Percentiles rank a stretch among this genome's conserved stretches.
phyloP scores from a whole-genome alignment of 2,113 vertebrate genomes.

The Bubalus kerabau region DNA sequence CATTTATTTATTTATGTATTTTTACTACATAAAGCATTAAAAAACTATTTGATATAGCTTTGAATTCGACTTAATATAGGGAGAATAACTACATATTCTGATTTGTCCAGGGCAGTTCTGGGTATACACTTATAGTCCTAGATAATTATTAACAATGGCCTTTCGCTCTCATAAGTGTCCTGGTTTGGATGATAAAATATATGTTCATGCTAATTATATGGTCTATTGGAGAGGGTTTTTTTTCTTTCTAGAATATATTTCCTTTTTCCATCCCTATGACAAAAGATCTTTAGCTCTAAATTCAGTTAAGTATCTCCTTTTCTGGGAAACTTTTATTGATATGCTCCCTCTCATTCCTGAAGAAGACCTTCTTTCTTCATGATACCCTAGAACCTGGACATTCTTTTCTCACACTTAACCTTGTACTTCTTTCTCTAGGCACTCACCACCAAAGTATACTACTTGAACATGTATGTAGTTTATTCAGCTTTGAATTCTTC shows the following conservation, averaged over 20 bases:
- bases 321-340: neutral
- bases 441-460: rapidly evolving
- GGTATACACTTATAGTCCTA: neutral
- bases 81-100: neutral
- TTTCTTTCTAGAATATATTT: neutral
- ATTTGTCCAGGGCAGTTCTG: neutral
- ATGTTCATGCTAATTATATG: neutral
- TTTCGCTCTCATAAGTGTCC: neutral
- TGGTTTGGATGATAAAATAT: neutral
- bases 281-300: neutral
- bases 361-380: neutral
- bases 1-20: neutral
- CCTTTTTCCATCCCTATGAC: neutral
- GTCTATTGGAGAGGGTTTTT: neutral
- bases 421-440: too few relatives aligned
- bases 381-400: neutral
- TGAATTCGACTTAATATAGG: neutral
- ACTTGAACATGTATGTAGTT: neutral
- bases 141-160: neutral
- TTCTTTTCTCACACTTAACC: too few relatives aligned
- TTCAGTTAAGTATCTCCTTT: neutral
- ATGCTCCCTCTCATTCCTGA: too few relatives aligned
- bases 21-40: neutral
- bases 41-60: neutral
- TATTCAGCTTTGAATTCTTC: neutral